These are phyloP conservation scores for Neolamprologus hecqui DNA, from an alignment of 2,113 vertebrate species.

Conservation along the genomic window DNA sequence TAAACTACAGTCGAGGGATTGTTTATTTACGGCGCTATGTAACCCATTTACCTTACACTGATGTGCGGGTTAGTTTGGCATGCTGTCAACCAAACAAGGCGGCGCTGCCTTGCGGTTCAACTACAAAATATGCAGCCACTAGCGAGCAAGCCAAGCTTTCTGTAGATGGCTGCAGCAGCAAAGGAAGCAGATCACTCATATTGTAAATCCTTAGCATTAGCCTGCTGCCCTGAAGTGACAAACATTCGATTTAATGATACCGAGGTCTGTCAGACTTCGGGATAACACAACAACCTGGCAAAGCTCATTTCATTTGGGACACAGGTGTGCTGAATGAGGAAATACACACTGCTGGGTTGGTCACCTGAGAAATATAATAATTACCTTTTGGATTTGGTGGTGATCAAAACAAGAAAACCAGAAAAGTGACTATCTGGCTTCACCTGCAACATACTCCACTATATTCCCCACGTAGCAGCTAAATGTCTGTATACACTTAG, in stretches of 20 bases:
- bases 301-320: not conserved
- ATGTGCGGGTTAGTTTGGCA: not conserved
- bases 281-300: not conserved
- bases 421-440: not conserved
- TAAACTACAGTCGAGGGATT: not conserved
- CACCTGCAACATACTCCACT: not conserved
- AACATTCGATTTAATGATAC: not conserved
- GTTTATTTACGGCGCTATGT: not conserved
- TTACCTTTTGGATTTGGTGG: too few species aligned
- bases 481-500: not conserved
- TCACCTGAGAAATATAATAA: not conserved
- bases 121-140: not conserved
- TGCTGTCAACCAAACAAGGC: not conserved
- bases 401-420: too few species aligned
- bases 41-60: not conserved
- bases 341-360: not conserved
- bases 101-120: not conserved
- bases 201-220: not conserved
- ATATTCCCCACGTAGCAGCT: not conserved
- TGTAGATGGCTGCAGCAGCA: not conserved
- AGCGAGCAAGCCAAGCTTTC: not conserved
- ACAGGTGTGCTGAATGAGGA: not conserved
- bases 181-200: not conserved
- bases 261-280: not conserved
- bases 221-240: not conserved